Base-by-base conservation (phyloP, 2,113 vertebrate species). In the Gymnorhina tibicen region DNA sequence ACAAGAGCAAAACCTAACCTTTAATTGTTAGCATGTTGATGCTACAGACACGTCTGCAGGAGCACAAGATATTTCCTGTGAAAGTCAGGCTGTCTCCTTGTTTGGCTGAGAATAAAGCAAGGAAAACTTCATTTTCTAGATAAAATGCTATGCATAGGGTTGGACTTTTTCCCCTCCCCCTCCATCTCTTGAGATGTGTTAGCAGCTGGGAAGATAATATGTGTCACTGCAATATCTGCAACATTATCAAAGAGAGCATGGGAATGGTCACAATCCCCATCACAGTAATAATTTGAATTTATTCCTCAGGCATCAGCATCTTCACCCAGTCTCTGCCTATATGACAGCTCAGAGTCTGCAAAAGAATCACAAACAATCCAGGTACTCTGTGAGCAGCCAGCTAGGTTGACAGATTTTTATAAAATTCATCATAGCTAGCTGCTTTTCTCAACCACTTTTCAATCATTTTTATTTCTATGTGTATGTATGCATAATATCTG, bases 261-360 rank as follows among this genome's bases (percentile, higher is more conserved):
- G 37, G 58, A 94, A 89, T 62, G 83, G 90, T 81, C 88, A 85
- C 47, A 87, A 85, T 94, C 63, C 55, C 24, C 77, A 83, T 93
- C 85, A 78, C 2, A 9, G 80, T 94, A 93, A 94, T 97, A 94
- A 96, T 92, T 74, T 96, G 46, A 93, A 94, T 90, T 76, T 91
- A 60, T 95, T 97, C 80, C 69, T 77, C 63, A 82, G 18, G 56
- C 68, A 90, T 66, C 56, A 79, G n/a, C 28, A n/a, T 66, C 79
- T 93, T 95, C 73, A 81, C 47, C 82, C 62, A 77, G 66, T 32
- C 79, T 86, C 72, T 87, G n/a, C 39, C 37, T 95, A 93, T 95
- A 72, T 93, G 96, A 97, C 95, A 97, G 91, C 87, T 93, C 50
- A 66, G 76, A 85, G 63, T 42, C 77, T 68, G 60, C 33, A 93